Conservation (phyloP, 1,140 invertebrate species). For the Scaptomyza pallida region DNA sequence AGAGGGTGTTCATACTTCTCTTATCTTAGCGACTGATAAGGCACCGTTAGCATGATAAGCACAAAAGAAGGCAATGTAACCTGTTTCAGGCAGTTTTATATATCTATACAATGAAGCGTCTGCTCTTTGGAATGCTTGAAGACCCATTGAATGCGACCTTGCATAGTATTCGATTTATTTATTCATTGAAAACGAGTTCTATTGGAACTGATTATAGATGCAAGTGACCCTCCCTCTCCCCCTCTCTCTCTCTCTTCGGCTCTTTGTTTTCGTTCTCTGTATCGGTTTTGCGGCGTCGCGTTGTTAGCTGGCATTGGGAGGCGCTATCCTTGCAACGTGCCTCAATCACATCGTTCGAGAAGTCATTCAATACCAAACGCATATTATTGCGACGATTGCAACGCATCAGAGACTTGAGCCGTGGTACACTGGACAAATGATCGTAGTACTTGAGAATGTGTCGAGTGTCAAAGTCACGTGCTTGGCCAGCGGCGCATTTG, state of each 20-base stretch:
- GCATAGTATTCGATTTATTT: not conserved
- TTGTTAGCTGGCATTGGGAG: constrained; percentile 8
- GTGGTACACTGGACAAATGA: constrained; percentile 54
- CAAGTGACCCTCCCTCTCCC: not conserved
- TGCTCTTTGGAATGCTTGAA: not conserved
- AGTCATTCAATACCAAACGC: constrained; percentile 50
- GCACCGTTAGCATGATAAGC: not conserved
- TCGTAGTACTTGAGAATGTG: constrained; percentile 64
- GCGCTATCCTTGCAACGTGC: constrained; percentile 27
- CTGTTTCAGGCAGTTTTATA: not conserved
- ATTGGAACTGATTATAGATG: constrained; percentile 29
- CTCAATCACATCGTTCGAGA: constrained; percentile 48
- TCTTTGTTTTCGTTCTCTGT: not conserved
- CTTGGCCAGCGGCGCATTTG: constrained; percentile 31
- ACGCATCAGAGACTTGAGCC: constrained; percentile 45
- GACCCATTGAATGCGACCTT: not conserved
- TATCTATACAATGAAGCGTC: not conserved
- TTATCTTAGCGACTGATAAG: constrained; percentile 13
- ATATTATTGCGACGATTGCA: constrained; percentile 32
- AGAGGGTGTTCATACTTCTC: not conserved
- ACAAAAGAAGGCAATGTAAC: not conserved
- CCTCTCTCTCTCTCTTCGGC: not conserved
- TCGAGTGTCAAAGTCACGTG: not conserved
- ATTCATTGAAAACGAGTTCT: constrained; percentile 53
- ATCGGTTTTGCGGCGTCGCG: not conserved